Percentiles rank a stretch among this genome's conserved stretches.
phyloP scores from a whole-genome alignment of 2,888 invertebrate species.

The Cheilosia variabilis region DNA sequence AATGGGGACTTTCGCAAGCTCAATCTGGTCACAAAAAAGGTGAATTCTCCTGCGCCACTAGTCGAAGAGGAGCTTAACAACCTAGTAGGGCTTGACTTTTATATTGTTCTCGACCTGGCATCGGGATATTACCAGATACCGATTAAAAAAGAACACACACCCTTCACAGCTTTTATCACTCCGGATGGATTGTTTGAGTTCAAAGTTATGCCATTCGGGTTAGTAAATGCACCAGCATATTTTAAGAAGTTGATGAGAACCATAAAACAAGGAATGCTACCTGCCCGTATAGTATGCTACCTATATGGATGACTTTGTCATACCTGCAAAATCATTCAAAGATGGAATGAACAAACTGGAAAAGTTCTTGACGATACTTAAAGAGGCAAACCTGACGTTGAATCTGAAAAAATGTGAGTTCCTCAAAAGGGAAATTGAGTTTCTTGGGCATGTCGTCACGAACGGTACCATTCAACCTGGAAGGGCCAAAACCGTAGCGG shows the following conservation, averaged over 20 bases:
- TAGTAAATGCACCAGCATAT: conserved; percentile 48
- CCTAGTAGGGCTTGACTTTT: conserved; percentile 43
- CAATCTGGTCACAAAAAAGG: conserved; percentile 24
- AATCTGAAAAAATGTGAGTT: conserved; percentile 59
- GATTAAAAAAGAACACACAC: conserved; percentile 54
- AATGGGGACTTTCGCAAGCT: conserved; percentile 31
- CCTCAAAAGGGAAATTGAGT: conserved; percentile 43
- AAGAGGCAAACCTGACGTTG: conserved; percentile 35
- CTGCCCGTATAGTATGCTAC: conserved; percentile 24
- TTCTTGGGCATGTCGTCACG: conserved; percentile 68
- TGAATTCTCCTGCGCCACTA: conserved; percentile 36
- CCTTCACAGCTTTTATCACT: conserved; percentile 77
- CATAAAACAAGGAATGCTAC: conserved; percentile 23
- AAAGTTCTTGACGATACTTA: conserved; percentile 28
- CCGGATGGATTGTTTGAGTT: conserved; percentile 69
- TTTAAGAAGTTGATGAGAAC: conserved; percentile 62
- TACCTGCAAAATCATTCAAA: conserved; percentile 19
- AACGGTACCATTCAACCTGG: conserved; percentile 76
- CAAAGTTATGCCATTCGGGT: conserved; percentile 4
- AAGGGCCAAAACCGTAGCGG: conserved; percentile 74
- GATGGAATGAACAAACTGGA: conserved; percentile 42
- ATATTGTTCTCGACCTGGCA: conserved; percentile 35
- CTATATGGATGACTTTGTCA: conserved; percentile 55
- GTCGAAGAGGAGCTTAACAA: no score
- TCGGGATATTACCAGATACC: conserved; percentile 24